phyloP scores from a whole-genome alignment of 2,888 invertebrate species.

The Temnothorax unifasciatus region DNA sequence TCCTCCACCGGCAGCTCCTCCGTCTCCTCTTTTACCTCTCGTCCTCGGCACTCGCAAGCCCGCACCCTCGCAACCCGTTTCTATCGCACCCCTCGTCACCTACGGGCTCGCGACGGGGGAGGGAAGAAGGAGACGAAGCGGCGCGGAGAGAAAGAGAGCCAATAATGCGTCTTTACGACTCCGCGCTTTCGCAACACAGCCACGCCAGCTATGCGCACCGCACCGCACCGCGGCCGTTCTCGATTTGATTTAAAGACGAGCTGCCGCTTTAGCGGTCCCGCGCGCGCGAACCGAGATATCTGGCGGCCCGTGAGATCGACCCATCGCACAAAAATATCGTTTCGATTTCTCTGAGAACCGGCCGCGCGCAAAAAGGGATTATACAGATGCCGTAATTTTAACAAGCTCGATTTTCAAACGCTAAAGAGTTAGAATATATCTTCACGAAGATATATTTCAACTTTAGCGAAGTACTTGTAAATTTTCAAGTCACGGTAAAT shows the following conservation, averaged over 20 bases:
- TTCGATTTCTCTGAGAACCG: neutral
- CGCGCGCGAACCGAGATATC: constrained; percentile 32
- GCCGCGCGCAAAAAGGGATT: neutral
- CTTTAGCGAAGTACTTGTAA: neutral
- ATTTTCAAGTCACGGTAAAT: neutral
- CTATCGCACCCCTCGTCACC: constrained; percentile 54
- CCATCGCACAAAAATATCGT: constrained; percentile 5
- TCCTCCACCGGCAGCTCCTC: constrained; percentile 38
- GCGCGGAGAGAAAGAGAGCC: constrained; percentile 58
- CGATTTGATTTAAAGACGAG: constrained; percentile 65
- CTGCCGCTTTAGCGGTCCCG: constrained; percentile 34
- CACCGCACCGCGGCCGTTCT: constrained; percentile 32
- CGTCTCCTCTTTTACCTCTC: constrained; percentile 20
- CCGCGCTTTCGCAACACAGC: constrained; percentile 61
- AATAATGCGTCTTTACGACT: constrained; percentile 75
- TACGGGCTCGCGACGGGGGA: constrained; percentile 41
- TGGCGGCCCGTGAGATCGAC: neutral
- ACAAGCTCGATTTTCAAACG: neutral
- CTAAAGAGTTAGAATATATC: neutral
- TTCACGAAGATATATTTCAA: neutral
- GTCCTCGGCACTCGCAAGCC: constrained; percentile 29
- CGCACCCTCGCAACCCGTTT: constrained; percentile 34
- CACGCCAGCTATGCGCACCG: constrained; percentile 50
- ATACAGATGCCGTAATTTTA: neutral
- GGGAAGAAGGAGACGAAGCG: constrained; percentile 41